Evolutionary conservation across 2,888 invertebrate species (phyloP), one percentile per base, ranked within the genome.

Genomic region (Micoletzkya japonica): DNA sequence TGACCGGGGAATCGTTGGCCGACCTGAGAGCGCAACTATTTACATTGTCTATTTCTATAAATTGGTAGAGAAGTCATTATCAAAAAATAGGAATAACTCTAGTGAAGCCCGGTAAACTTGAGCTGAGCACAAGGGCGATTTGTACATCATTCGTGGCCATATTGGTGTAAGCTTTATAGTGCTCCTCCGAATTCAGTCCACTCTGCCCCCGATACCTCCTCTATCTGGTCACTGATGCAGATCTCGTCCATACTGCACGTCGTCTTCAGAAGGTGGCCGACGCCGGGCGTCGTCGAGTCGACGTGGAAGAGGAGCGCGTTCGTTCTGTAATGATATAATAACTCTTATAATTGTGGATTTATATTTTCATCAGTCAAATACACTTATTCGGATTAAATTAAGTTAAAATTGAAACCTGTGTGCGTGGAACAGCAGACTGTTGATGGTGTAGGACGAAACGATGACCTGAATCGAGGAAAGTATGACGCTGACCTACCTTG

Each of bases 341-440:
- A 44, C 10, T 44, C 10, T 44, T 14, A 14, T 20, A 20, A 20
- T 44, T 14, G 44, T 44, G 20, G 20, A 44, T 10, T 20, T 10
- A 10, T 14, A 14, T 44, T 44, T 10, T 44, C 44, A 44, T 44
- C 20, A 10, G 44, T 44, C 44, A 14, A 44, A 44, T 44, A 20
- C 44, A 44, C 44, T 44, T 20, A 20, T 10, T 14, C 10, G 10
- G n/a, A n/a, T n/a, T 36, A 97, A 95, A 86, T 94, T 94, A 37
- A 28, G 2, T 60, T 6, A 17, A 30, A 2, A 50, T 2, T 14
- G 1, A 0, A 44, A 78, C 78, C 76, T 66, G 67, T 79, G 79
- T 14, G 77, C 79, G 34, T 78, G 79, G 66, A 72, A 78, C 2
- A 79, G 69, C 4, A 79, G 60, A 60, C 74, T 75, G 66, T 79